Percentiles rank a stretch among this genome's conserved stretches.
These are phyloP conservation scores for Eupithecia centaureata DNA, from an alignment of 2,888 invertebrate genomes.

Conservation along the genomic window DNA sequence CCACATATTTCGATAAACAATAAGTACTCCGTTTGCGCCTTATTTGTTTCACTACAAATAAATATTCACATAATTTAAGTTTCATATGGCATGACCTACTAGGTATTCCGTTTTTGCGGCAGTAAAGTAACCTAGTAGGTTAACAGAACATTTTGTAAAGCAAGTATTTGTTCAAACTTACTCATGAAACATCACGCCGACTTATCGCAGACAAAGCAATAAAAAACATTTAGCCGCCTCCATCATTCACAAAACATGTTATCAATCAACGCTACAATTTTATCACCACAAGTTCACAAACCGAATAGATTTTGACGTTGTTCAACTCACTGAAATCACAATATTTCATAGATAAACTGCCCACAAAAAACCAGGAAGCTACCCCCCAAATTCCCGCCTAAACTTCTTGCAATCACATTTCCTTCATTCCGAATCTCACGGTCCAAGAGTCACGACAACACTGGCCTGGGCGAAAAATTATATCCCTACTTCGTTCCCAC, in stretches of 20 bases:
- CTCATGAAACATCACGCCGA: conserved; percentile 75
- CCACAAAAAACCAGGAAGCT: conserved; percentile 21
- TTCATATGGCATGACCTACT: too few relatives aligned
- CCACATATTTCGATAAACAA: background rate
- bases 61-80: background rate
- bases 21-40: background rate
- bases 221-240: conserved; percentile 50
- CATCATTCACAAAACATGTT: conserved; percentile 62
- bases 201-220: conserved; percentile 58
- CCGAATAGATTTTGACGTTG: background rate
- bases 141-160: too few relatives aligned
- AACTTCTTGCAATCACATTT: conserved; percentile 59
- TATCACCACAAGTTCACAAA: conserved; percentile 16
- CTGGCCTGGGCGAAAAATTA: conserved; percentile 57
- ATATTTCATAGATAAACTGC: conserved; percentile 18
- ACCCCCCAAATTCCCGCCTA: conserved; percentile 70
- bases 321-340: conserved; percentile 8
- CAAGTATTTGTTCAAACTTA: conserved; percentile 52
- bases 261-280: conserved; percentile 28
- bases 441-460: conserved; percentile 59
- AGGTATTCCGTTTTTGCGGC: too few relatives aligned
- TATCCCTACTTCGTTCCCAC: conserved; percentile 60
- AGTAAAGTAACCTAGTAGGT: too few relatives aligned
- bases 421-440: conserved; percentile 58
- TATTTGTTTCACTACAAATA: background rate